Percentiles rank a stretch among this genome's conserved stretches.
These are phyloP conservation scores for Amblyteles armatorius DNA, from an alignment of 2,888 invertebrate species.

Conservation along the genomic window DNA sequence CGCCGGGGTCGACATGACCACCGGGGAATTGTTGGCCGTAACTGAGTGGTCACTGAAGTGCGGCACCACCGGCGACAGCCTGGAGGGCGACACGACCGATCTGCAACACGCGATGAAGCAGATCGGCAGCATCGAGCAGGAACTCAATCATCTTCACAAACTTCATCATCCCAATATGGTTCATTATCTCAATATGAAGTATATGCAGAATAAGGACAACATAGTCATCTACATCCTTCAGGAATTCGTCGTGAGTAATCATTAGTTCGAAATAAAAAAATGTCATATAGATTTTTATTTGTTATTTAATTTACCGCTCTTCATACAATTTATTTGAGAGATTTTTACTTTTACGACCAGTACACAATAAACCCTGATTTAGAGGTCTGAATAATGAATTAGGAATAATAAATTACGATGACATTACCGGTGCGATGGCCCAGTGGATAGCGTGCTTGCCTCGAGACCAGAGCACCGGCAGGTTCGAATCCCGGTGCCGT, in stretches of 20 bases:
- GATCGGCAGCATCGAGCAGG: slow-evolving; percentile 91
- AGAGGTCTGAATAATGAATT: no score
- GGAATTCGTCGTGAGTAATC: slow-evolving; percentile 87
- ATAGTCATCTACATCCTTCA: slow-evolving; percentile 89
- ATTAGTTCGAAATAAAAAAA: no score
- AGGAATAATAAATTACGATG: no score
- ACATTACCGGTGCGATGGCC: no score
- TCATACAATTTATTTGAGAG: no score
- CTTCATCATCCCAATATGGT: slow-evolving; percentile 90
- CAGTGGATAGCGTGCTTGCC: no score
- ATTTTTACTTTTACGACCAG: no score
- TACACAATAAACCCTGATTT: no score
- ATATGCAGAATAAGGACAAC: slow-evolving; percentile 87
- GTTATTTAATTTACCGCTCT: no score
- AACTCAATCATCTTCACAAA: slow-evolving; percentile 90
- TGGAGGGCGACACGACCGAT: slow-evolving; percentile 72
- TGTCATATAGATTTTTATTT: no score
- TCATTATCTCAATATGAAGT: slow-evolving; percentile 91
- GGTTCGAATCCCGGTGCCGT: no score
- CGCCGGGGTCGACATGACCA: slow-evolving; percentile 90
- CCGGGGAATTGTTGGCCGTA: slow-evolving; percentile 90
- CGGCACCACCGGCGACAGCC: slow-evolving; percentile 66
- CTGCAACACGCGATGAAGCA: slow-evolving; percentile 86
- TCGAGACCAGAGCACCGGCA: no score
- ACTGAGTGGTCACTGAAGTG: slow-evolving; percentile 90